A percentile compares a stretch with the other conserved stretches of the same genome.
Evolutionary conservation across 2,888 invertebrate genomes (phyloP).

Genomic region (Brenthis ino): DNA sequence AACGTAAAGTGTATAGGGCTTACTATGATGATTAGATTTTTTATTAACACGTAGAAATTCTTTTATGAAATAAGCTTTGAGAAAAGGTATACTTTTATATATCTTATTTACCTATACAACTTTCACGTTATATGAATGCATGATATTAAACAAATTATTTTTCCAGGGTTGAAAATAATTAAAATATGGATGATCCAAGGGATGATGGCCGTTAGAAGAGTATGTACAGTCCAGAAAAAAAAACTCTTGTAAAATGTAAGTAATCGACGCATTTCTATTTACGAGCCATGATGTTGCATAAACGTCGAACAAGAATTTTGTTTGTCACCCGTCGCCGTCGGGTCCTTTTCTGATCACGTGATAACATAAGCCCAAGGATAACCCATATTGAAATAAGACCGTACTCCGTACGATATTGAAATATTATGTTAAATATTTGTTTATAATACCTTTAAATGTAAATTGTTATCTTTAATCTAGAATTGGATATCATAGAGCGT

Average conservation of each 20-base stretch:
- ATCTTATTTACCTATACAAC: too few species aligned
- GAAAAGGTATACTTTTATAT: too few species aligned
- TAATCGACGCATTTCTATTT: conserved; percentile 75
- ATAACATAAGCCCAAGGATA: conserved; percentile 58
- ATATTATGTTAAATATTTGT: conserved; percentile 49
- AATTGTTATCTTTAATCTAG: conserved; percentile 21
- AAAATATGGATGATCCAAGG: too few species aligned
- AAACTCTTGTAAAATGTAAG: conserved; percentile 39
- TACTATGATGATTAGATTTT: too few species aligned
- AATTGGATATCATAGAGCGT: not conserved
- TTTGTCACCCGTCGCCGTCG: conserved; percentile 68
- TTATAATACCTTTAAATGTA: conserved; percentile 28
- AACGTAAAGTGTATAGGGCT: too few species aligned
- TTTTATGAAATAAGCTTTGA: not conserved
- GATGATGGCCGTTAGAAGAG: conserved; percentile 17
- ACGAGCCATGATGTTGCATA: conserved; percentile 76
- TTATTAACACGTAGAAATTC: not conserved
- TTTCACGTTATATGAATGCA: too few species aligned
- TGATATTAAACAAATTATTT: too few species aligned
- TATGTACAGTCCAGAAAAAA: conserved; percentile 31
- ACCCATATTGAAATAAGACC: conserved; percentile 58
- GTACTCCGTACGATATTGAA: conserved; percentile 51
- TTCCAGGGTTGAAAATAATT: too few species aligned
- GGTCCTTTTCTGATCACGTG: conserved; percentile 56
- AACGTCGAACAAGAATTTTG: conserved; percentile 73